Conservation (phyloP, 2,797 vertebrate species). For the Emydoidea blandingii region DNA sequence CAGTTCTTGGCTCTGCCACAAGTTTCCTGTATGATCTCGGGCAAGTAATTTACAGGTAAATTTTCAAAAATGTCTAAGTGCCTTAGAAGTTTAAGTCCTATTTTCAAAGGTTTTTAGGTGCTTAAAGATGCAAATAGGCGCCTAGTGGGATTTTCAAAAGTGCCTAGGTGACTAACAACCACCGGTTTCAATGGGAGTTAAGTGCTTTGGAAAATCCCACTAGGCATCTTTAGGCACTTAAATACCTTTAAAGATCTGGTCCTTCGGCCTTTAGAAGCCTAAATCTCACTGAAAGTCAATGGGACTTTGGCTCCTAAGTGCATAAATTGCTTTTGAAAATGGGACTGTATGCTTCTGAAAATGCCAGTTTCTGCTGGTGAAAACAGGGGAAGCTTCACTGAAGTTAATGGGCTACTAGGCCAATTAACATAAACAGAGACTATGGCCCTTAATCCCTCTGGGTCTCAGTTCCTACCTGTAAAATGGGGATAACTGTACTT, state of each 20-base stretch:
- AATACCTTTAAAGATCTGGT: not conserved
- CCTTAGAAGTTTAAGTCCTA: not conserved
- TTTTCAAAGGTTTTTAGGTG: not conserved
- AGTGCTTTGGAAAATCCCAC: not conserved
- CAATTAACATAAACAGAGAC: not conserved
- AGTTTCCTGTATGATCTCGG: not conserved
- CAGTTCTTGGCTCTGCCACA: not conserved
- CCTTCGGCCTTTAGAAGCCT: not conserved
- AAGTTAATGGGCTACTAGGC: not conserved
- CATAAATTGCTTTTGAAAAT: not conserved
- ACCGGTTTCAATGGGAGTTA: not conserved
- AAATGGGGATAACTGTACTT: not conserved
- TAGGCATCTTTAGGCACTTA: not conserved
- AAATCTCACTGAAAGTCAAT: not conserved
- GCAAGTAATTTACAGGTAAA: rapidly evolving
- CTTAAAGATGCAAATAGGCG: not conserved
- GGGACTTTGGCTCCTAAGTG: slow-evolving; percentile 8
- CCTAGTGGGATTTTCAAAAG: not conserved
- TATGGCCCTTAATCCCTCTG: not conserved
- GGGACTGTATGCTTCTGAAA: slow-evolving; percentile 24
- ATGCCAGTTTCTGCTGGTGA: not conserved
- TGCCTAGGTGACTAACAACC: not conserved
- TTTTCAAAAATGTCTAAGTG: not conserved
- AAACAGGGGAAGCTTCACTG: not conserved
- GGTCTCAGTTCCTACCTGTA: not conserved